Percentiles rank a stretch among this genome's conserved stretches.
phyloP scores from a whole-genome alignment of 2,113 vertebrate genomes.

The Zingel zingel region DNA sequence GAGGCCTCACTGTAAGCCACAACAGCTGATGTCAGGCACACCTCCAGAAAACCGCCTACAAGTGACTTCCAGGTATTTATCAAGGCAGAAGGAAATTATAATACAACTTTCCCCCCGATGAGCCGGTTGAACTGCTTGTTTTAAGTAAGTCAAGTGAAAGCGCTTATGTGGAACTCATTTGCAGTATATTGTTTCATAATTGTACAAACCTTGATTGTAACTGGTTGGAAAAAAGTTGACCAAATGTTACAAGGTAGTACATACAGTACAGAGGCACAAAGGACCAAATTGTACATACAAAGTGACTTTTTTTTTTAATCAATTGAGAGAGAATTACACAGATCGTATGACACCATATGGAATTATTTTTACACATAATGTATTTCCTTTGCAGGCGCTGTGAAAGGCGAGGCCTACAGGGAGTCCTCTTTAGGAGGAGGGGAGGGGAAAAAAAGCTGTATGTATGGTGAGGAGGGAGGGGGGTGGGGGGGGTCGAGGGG shows the following conservation, averaged over 20 bases:
- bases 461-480: constrained; percentile 74
- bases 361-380: constrained; percentile 87
- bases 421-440: constrained; percentile 82
- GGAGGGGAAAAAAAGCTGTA: constrained; percentile 58
- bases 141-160: not conserved
- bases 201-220: constrained; percentile 17
- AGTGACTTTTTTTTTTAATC: constrained; percentile 76
- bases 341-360: constrained; percentile 86
- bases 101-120: not conserved
- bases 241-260: constrained; percentile 10
- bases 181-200: not conserved
- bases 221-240: constrained; percentile 1
- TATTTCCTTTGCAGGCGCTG: constrained; percentile 84
- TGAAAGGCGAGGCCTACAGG: constrained; percentile 82
- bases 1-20: constrained; percentile 63
- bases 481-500: constrained; percentile 56
- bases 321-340: constrained; percentile 82
- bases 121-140: constrained; percentile 31
- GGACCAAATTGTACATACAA: constrained; percentile 67
- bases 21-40: constrained; percentile 66
- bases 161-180: not conserved
- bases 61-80: constrained; percentile 52
- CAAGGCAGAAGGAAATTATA: constrained; percentile 45
- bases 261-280: constrained; percentile 60
- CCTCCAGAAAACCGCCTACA: constrained; percentile 48